Conservation (phyloP, 2,888 invertebrate species). For the Scaptomyza reducta region DNA sequence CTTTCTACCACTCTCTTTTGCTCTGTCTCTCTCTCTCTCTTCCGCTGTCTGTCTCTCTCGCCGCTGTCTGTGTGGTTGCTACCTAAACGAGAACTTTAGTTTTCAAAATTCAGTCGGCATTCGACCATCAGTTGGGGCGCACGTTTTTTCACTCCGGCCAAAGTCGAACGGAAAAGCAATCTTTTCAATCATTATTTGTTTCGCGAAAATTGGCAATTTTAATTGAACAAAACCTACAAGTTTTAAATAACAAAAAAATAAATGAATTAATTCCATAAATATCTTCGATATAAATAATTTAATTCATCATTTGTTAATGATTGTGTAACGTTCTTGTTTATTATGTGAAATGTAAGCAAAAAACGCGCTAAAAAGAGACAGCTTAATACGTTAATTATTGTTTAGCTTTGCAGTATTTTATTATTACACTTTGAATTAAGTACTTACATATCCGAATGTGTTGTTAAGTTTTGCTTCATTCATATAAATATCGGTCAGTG, state of each 20-base stretch:
- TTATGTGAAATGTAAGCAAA: slow-evolving; percentile 18
- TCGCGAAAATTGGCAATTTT: slow-evolving; percentile 18
- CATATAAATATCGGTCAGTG: neutral
- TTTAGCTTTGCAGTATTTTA: slow-evolving; percentile 23
- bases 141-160: slow-evolving; percentile 50
- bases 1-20: neutral
- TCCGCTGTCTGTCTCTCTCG: slow-evolving; percentile 16
- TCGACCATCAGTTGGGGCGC: slow-evolving; percentile 74
- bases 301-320: slow-evolving; percentile 6
- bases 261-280: neutral
- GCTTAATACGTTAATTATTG: slow-evolving; percentile 21
- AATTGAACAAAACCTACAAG: neutral
- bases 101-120: slow-evolving; percentile 76
- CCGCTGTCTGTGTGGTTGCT: slow-evolving; percentile 53
- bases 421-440: slow-evolving; percentile 2
- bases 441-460: neutral
- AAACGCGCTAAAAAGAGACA: slow-evolving; percentile 30
- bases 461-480: neutral
- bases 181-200: slow-evolving; percentile 11
- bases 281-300: slow-evolving; percentile 6
- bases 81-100: slow-evolving; percentile 75
- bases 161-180: slow-evolving; percentile 18
- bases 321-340: slow-evolving; percentile 1
- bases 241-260: neutral
- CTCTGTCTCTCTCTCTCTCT: slow-evolving; percentile 4